Evolutionary conservation across 1,140 invertebrate species (phyloP).

Genomic region (Formica selysi): DNA sequence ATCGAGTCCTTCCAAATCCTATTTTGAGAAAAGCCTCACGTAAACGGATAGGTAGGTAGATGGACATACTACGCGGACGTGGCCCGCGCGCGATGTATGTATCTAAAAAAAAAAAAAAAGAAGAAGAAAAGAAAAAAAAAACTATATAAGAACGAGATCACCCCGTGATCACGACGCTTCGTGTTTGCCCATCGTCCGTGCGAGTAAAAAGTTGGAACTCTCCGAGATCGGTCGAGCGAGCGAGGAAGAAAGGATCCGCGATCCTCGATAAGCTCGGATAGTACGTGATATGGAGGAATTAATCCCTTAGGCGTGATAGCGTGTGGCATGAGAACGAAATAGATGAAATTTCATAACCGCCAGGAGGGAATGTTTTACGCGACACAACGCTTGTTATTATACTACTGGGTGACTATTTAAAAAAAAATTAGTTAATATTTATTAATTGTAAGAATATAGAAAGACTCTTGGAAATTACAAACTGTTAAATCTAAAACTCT

Average conservation of each 20-base stretch:
- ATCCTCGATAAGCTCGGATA: slow-evolving; percentile 22
- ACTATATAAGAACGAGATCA: slow-evolving; percentile 52
- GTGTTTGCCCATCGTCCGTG: slow-evolving; percentile 40
- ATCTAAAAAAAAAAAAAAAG: not conserved
- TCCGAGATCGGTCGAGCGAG: not conserved
- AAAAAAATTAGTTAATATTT: not conserved
- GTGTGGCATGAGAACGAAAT: not conserved
- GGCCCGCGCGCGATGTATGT: not conserved
- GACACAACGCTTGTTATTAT: not conserved
- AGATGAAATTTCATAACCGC: slow-evolving; percentile 21
- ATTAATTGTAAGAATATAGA: no score
- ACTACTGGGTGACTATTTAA: not conserved
- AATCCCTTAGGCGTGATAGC: not conserved
- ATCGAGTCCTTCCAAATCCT: slow-evolving; percentile 63
- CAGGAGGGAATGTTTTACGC: not conserved
- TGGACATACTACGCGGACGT: slow-evolving; percentile 39
- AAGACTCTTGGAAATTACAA: no score
- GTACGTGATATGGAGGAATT: slow-evolving; percentile 41
- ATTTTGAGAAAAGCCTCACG: slow-evolving; percentile 62
- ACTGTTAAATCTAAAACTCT: no score
- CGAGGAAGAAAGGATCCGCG: slow-evolving; percentile 22
- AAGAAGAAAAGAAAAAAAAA: slow-evolving; percentile 16
- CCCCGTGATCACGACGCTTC: slow-evolving; percentile 46
- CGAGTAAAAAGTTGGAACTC: slow-evolving; percentile 15
- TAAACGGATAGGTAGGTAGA: slow-evolving; percentile 50